Evolutionary conservation across 2,797 vertebrate species (phyloP), one percentile per base, ranked within the genome.

Genomic region (Taeniopygia guttata): DNA sequence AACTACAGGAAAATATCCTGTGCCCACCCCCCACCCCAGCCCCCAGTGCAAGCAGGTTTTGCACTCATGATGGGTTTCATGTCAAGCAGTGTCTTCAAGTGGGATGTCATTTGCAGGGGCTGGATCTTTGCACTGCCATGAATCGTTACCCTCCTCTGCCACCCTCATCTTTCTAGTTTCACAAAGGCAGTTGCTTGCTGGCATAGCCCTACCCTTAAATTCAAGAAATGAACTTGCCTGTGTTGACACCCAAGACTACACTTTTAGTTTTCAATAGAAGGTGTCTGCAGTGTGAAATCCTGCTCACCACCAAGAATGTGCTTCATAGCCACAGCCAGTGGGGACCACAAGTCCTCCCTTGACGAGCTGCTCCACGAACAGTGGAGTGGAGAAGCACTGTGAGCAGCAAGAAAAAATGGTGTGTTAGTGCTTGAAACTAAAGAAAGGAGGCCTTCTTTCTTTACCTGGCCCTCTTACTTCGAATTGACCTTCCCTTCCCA

Each of bases 221-320:
- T 81, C 22, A 83, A 86, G 79, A 96, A 93, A 94, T 55, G 27
- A 90, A 38, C 68, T 95, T 96, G 67, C 91, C 89, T 96, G 46
- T 88, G 84, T 81, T 94, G 66, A 95, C 66, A 93, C 94, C 95
- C 58, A 77, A 95, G 30, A 40, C 58, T 66, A 72, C 34, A 40
- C 84, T 95, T 96, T 88, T 86, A 42, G 51, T 76, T 87, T n/a
- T 87, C 64, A 76, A 32, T 2, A 3, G 18, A 59, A 45, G 25
- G 56, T 91, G 32, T 81, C 69, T 92, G 89, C 52, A 49, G 58
- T 45, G 64, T 59, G 59, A 82, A 76, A 51, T 68, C 34, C 62
- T 83, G 42, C 69, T 52, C 45, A 16, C 29, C 21, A 62, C 36
- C 55, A 40, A 66, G 52, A 43, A 30, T 1, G 0, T 11, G 23